Evolutionary conservation across 2,797 vertebrate species (phyloP).

Genomic region (Oryzias sinensis): DNA sequence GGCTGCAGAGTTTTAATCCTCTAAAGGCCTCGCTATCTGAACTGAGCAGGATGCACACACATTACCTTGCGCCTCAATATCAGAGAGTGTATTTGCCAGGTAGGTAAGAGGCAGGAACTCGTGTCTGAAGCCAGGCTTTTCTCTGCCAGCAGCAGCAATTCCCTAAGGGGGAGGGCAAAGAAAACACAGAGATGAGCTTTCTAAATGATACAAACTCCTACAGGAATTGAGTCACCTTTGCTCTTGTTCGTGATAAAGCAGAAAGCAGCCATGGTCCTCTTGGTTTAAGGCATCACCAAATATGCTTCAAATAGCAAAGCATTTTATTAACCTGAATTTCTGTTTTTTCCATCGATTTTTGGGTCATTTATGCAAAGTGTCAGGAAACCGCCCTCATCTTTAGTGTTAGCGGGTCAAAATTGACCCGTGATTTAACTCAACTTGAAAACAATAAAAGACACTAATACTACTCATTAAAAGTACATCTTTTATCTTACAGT

Average conservation of each 20-base stretch:
- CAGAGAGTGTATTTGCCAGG: slow-evolving; percentile 70
- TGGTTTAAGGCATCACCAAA: background rate
- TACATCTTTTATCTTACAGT: no score
- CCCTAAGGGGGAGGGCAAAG: slow-evolving; percentile 56
- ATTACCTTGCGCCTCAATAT: slow-evolving; percentile 72
- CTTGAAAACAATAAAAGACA: no score
- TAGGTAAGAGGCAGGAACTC: slow-evolving; percentile 76
- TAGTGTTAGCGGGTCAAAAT: no score
- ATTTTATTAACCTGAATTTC: no score
- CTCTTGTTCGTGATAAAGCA: slow-evolving; percentile 16
- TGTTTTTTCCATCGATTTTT: no score
- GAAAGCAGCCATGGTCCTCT: slow-evolving; percentile 16
- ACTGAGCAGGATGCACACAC: slow-evolving; percentile 11
- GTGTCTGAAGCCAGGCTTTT: slow-evolving; percentile 59
- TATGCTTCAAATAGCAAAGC: no score
- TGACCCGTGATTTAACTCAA: no score
- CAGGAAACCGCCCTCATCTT: no score
- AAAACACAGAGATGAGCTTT: slow-evolving; percentile 22
- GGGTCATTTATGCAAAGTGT: no score
- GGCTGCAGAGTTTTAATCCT: slow-evolving; percentile 35
- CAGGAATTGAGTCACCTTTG: slow-evolving; percentile 14
- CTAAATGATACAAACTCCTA: slow-evolving; percentile 19
- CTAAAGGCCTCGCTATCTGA: slow-evolving; percentile 23
- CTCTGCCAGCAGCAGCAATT: slow-evolving; percentile 48
- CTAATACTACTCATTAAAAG: no score